phyloP scores from a whole-genome alignment of 1,140 invertebrate genomes.

The Lethrus apterus region DNA sequence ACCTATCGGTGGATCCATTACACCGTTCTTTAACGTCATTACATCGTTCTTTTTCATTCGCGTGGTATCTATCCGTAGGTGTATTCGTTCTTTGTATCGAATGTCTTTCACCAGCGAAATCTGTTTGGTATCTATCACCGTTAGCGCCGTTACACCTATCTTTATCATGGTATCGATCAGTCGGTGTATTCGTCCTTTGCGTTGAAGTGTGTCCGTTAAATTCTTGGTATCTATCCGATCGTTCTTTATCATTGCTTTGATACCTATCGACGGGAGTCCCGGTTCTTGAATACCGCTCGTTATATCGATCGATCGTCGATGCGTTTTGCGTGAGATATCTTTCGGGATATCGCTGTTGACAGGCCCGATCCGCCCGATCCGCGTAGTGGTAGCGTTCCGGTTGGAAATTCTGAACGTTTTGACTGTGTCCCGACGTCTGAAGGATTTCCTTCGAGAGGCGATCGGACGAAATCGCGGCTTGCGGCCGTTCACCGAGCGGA shows the following conservation, averaged over 20 bases:
- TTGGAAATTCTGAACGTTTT: slow-evolving; percentile 8
- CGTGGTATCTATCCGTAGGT: slow-evolving; percentile 24
- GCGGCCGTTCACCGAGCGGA: slow-evolving; percentile 35
- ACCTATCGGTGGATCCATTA: slow-evolving; percentile 6
- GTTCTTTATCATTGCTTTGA: too few species aligned
- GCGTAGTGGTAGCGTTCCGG: slow-evolving; percentile 24
- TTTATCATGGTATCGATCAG: slow-evolving; percentile 29
- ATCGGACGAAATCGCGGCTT: slow-evolving; percentile 32
- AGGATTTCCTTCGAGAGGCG: slow-evolving; percentile 22
- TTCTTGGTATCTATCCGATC: too few species aligned
- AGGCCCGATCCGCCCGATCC: slow-evolving; percentile 19
- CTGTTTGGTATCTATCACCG: slow-evolving; percentile 25
- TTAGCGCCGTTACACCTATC: slow-evolving; percentile 29
- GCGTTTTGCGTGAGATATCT: slow-evolving; percentile 27
- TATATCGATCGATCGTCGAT: slow-evolving; percentile 31
- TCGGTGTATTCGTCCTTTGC: slow-evolving; percentile 21
- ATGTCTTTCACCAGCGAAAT: too few species aligned
- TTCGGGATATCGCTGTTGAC: slow-evolving; percentile 27
- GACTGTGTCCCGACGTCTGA: slow-evolving; percentile 11
- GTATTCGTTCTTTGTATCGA: too few species aligned
- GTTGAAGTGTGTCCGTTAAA: too few species aligned
- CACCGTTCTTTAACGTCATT: slow-evolving; percentile 10
- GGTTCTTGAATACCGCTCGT: slow-evolving; percentile 19
- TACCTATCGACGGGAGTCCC: slow-evolving; percentile 22
- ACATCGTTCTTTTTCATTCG: slow-evolving; percentile 14